Conservation (phyloP, 64 coral and sea anemone genomes). For the Dendronephthya gigantea region DNA sequence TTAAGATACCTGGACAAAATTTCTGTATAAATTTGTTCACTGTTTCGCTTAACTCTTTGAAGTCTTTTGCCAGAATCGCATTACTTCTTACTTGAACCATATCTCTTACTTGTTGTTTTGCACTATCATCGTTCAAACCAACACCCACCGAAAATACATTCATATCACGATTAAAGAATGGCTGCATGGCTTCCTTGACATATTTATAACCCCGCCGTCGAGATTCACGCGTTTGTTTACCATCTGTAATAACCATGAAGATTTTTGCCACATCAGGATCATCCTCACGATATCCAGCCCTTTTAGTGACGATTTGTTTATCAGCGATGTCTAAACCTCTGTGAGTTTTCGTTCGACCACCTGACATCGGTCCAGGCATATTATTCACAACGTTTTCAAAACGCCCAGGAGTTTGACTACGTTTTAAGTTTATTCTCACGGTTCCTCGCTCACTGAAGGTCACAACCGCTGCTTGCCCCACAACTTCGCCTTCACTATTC, state of each 20-base stretch:
- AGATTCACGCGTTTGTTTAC: conserved; percentile 7
- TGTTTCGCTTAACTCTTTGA: not conserved
- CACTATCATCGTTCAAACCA: not conserved
- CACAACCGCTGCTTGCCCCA: conserved; percentile 19
- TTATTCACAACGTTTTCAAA: not conserved
- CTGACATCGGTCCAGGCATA: not conserved
- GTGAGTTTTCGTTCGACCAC: conserved; percentile 20
- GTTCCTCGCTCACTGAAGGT: conserved; percentile 24
- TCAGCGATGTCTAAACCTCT: conserved; percentile 8
- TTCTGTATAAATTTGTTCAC: not conserved
- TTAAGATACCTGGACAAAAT: conserved; percentile 26
- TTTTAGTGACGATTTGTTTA: not conserved
- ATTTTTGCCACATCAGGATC: conserved; percentile 17
- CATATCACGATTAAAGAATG: conserved; percentile 22
- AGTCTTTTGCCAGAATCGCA: conserved; percentile 15
- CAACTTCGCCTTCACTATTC: conserved; percentile 13
- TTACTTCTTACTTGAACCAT: conserved; percentile 17
- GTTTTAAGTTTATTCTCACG: not conserved
- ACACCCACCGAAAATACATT: conserved; percentile 18
- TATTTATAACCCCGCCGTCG: not conserved
- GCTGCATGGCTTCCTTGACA: conserved; percentile 20
- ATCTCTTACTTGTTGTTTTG: conserved; percentile 8
- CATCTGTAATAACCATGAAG: conserved; percentile 30
- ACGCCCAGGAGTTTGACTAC: not conserved
- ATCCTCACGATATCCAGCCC: conserved; percentile 26